A percentile compares a stretch with the other conserved stretches of the same genome.
Evolutionary conservation across 2,797 vertebrate species (phyloP).

Genomic region (Luscinia luscinia): DNA sequence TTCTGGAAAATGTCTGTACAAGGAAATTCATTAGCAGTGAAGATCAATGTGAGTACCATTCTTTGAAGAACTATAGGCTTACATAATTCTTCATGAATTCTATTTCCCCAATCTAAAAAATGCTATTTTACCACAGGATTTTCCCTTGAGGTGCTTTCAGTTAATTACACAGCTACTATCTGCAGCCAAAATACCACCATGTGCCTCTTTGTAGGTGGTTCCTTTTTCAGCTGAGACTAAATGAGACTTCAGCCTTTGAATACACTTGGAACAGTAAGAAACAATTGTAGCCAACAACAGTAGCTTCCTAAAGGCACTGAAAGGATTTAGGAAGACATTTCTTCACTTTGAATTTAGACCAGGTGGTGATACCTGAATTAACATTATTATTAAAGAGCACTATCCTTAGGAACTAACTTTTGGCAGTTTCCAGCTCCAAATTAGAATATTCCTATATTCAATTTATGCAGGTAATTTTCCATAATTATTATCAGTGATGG

Average conservation of each 20-base stretch:
- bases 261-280: background rate
- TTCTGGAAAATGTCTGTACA: background rate
- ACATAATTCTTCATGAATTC: background rate
- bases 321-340: background rate
- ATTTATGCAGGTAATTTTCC: slow-evolving; percentile 14
- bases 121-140: background rate
- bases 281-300: background rate
- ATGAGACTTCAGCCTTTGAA: background rate
- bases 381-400: background rate
- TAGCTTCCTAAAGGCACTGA: background rate
- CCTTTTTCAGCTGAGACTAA: background rate
- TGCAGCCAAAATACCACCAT: background rate
- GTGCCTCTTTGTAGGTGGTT: background rate
- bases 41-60: background rate
- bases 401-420: background rate
- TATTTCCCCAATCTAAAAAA: background rate
- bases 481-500: slow-evolving; percentile 4
- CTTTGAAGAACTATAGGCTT: background rate
- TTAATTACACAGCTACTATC: background rate
- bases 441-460: background rate
- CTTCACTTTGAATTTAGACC: background rate
- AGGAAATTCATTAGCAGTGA: background rate
- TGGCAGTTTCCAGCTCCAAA: slow-evolving; percentile 4
- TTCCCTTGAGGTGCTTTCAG: background rate
- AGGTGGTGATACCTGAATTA: background rate